These are phyloP conservation scores for Leptopilina syphax DNA, from an alignment of 2,888 invertebrate genomes.

Conservation along the genomic window DNA sequence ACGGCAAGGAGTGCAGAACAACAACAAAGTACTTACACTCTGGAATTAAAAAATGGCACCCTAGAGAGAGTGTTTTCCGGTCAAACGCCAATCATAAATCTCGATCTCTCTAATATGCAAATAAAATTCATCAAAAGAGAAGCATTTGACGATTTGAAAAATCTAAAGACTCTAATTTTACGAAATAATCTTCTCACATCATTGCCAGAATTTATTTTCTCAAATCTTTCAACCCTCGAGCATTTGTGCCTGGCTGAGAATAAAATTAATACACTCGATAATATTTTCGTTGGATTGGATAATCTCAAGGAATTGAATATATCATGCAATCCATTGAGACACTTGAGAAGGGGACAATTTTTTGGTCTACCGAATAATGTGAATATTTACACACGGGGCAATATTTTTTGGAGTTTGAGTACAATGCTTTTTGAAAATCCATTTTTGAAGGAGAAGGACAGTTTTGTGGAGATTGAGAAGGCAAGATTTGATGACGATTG, in stretches of 20 bases:
- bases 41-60: conserved; percentile 55
- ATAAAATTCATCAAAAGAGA: conserved; percentile 55
- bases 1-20: conserved; percentile 43
- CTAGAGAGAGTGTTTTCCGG: conserved; percentile 49
- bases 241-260: conserved; percentile 60
- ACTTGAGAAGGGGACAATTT: conserved; percentile 59
- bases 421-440: conserved; percentile 61
- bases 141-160: conserved; percentile 56
- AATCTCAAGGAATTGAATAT: conserved; percentile 61
- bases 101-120: conserved; percentile 57
- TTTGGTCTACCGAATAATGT: conserved; percentile 59
- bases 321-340: conserved; percentile 60
- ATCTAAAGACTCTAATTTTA: conserved; percentile 57
- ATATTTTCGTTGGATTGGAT: conserved; percentile 61
- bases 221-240: conserved; percentile 59
- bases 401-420: conserved; percentile 60
- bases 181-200: conserved; percentile 57
- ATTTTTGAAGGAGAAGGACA: conserved; percentile 56
- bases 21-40: conserved; percentile 41
- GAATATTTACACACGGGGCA: conserved; percentile 57
- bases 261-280: conserved; percentile 53
- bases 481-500: conserved; percentile 46
- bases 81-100: conserved; percentile 3
- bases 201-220: conserved; percentile 62
- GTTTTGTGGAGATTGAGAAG: conserved; percentile 48